A percentile compares a stretch with the other conserved stretches of the same genome.
Evolutionary conservation across 2,888 invertebrate species (phyloP).

Genomic region (Dugesia japonica): DNA sequence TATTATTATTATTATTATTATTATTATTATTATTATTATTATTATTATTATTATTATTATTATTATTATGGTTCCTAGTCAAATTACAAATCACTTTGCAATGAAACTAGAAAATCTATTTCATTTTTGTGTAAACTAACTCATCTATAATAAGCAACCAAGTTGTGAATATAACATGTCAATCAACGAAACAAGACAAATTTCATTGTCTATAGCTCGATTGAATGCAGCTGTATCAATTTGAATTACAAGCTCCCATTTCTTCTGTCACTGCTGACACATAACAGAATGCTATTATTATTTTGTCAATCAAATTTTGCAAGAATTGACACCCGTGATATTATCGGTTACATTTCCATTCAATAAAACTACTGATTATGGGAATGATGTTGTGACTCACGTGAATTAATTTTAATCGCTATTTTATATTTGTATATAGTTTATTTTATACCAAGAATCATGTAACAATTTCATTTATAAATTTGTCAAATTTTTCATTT

Average conservation of each 20-base stretch:
- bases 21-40: too few species aligned
- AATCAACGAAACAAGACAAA: slow-evolving; percentile 13
- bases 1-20: too few species aligned
- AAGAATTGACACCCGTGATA: slow-evolving; percentile 9
- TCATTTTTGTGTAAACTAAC: background rate
- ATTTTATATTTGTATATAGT: background rate
- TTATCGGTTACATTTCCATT: slow-evolving; percentile 20
- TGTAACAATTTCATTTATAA: too few species aligned
- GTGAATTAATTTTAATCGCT: background rate
- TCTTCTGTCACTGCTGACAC: slow-evolving; percentile 20
- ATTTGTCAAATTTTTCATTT: too few species aligned
- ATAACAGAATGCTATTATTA: slow-evolving; percentile 20
- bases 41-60: too few species aligned
- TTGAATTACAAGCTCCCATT: slow-evolving; percentile 17
- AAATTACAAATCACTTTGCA: background rate
- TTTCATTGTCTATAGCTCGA: slow-evolving; percentile 20
- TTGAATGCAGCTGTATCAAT: slow-evolving; percentile 8
- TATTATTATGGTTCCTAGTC: background rate
- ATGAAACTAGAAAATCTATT: background rate
- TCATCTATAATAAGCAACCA: background rate
- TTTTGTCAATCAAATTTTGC: slow-evolving; percentile 15
- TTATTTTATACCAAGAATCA: background rate
- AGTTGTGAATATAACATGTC: background rate
- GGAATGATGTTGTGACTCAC: background rate
- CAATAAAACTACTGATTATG: slow-evolving; percentile 9